Conservation (phyloP, 2,113 vertebrate species). For the Corythaixoides concolor region DNA sequence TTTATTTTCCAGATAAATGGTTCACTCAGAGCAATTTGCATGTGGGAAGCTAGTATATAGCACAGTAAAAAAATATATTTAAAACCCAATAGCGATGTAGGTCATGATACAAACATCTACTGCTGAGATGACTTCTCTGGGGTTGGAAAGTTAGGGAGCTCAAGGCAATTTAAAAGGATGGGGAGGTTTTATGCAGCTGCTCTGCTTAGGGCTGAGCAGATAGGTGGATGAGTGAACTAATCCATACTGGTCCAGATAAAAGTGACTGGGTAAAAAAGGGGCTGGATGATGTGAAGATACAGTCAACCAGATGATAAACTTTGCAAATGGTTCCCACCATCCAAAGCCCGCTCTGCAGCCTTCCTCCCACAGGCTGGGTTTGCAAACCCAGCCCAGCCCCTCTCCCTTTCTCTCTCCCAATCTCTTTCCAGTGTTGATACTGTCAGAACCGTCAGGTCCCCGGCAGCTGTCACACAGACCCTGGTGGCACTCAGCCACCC, state of each 20-base stretch:
- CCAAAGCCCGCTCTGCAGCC: background rate
- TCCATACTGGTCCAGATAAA: background rate
- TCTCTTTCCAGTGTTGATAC: accelerated
- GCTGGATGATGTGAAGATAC: background rate
- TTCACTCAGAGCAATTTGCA: constrained; percentile 67
- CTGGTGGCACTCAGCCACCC: background rate
- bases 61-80: constrained; percentile 19
- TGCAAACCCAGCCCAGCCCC: background rate
- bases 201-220: background rate
- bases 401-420: background rate
- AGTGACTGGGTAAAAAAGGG: background rate
- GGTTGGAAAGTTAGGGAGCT: constrained; percentile 42
- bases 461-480: accelerated
- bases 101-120: constrained; percentile 55
- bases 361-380: background rate
- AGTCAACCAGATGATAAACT: background rate
- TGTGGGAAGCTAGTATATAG: constrained; percentile 50
- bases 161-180: background rate
- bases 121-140: constrained; percentile 40
- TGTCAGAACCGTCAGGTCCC: background rate
- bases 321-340: background rate
- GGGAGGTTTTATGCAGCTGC: background rate
- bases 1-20: constrained; percentile 70
- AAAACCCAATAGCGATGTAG: constrained; percentile 61
- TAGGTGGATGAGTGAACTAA: background rate